Percentiles rank a stretch among this genome's conserved stretches.
These are phyloP conservation scores for Cheumatopsyche charites DNA, from an alignment of 1,140 invertebrate genomes.

Conservation along the genomic window DNA sequence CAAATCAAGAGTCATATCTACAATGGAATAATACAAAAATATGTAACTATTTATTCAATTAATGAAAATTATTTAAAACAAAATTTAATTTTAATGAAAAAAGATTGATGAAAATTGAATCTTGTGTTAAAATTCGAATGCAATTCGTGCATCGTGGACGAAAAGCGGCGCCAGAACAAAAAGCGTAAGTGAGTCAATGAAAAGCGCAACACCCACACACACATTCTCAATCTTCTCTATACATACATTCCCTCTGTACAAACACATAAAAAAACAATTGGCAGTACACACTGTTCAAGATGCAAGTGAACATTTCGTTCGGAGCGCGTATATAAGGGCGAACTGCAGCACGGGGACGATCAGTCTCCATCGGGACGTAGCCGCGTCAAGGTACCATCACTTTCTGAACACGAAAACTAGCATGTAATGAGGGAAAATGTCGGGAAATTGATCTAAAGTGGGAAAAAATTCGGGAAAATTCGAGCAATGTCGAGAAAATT, in stretches of 20 bases:
- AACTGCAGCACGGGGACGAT: not conserved
- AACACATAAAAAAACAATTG: not conserved
- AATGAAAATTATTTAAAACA: too few species aligned
- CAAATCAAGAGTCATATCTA: too few species aligned
- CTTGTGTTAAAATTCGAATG: too few species aligned
- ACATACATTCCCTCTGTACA: not conserved
- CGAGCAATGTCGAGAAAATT: too few species aligned
- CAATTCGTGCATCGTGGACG: constrained; percentile 17
- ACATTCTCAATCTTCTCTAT: not conserved
- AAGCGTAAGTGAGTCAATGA: constrained; percentile 35
- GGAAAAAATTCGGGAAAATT: too few species aligned
- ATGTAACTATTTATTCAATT: too few species aligned
- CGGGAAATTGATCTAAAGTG: too few species aligned
- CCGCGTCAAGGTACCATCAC: not conserved
- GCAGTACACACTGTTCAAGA: not conserved
- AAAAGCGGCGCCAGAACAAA: constrained; percentile 11
- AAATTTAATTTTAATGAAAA: too few species aligned
- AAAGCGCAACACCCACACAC: constrained; percentile 20
- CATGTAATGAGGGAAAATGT: too few species aligned
- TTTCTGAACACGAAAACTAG: too few species aligned
- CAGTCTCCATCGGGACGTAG: not conserved
- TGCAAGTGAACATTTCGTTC: not conserved
- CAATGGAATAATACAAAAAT: too few species aligned
- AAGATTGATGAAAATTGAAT: too few species aligned
- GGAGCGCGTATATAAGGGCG: constrained; percentile 2